Base-by-base conservation (phyloP, 2,113 vertebrate genomes). In the Mixornis gularis region DNA sequence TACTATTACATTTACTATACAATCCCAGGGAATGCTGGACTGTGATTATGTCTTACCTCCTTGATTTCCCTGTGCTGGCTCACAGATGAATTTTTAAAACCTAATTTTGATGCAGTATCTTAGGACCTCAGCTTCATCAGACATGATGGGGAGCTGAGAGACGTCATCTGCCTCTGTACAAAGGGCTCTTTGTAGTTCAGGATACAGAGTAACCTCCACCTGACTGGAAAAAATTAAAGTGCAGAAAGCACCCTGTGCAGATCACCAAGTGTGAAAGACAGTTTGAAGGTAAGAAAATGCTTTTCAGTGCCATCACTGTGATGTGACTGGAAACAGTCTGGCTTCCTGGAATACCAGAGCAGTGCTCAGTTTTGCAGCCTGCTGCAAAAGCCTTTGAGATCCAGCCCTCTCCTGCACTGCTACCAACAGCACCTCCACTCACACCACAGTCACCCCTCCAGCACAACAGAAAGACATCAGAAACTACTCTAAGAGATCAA, bases 361-460 rank as follows among this genome's bases (percentile, higher is more conserved):
- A 77, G 49, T 13, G 10, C 22, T 12, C 68, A 53, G 22, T 73
- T 86, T 70, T 29, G 13, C 41, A 86, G 32, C 11, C 58, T 80
- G 32, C 44, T 87, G 26, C 26, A 30, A 24, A 46, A 87, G 9
- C 43, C 65, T 74, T 21, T 58, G 40, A 55, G 43, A 66, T 65
- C 29, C 52, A 71, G 21, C n/a, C 24, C 15, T 19, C 3, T 41
- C 34, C 72, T 0, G 2, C 25, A 4, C 36, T 65, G 12, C 65
- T 48, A 34, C 46, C 21, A 65, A 6, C 20, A 66, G 24, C 18
- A 53, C 18, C 25, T 80, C 41, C 18, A 29, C 30, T 78, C 43
- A 22, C 13, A 71, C 13, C 30, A 38, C 0, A 0, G n/a, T 18
- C 6, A 2, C 3, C 22, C 25, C 16, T 44, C n/a, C 51, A 59